phyloP scores from a whole-genome alignment of 1,140 invertebrate genomes.

The Piezodorus guildinii region DNA sequence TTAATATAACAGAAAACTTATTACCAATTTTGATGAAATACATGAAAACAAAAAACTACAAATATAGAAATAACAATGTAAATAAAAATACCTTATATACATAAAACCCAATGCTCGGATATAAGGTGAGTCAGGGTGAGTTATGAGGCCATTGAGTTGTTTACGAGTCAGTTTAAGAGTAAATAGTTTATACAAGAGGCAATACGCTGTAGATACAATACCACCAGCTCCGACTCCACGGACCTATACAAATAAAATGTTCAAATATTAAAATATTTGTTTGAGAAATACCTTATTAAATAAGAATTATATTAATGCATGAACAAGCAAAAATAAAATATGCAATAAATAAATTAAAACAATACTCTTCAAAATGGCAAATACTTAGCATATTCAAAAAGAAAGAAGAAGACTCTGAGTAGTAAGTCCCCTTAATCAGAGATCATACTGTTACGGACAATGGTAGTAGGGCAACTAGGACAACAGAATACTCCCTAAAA shows the following conservation, averaged over 20 bases:
- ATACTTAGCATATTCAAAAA: too few relatives aligned
- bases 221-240: conserved; percentile 96
- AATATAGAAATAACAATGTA: neutral
- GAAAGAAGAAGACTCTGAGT: too few relatives aligned
- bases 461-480: too few relatives aligned
- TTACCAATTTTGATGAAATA: too few relatives aligned
- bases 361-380: too few relatives aligned
- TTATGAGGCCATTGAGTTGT: conserved; percentile 90
- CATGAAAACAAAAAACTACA: neutral
- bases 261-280: conserved; percentile 13
- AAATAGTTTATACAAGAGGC: conserved; percentile 96
- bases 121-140: conserved; percentile 92
- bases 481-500: too few relatives aligned
- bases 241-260: conserved; percentile 48
- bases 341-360: too few relatives aligned
- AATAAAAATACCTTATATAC: conserved; percentile 63
- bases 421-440: too few relatives aligned
- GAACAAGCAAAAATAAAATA: too few relatives aligned
- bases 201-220: conserved; percentile 96
- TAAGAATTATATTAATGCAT: neutral
- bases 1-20: too few relatives aligned
- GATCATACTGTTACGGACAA: too few relatives aligned
- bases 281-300: neutral
- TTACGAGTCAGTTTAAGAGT: conserved; percentile 92
- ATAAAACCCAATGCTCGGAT: conserved; percentile 94